Conservation (phyloP, 2,113 vertebrate species). For the Plecturocebus donacophilus region DNA sequence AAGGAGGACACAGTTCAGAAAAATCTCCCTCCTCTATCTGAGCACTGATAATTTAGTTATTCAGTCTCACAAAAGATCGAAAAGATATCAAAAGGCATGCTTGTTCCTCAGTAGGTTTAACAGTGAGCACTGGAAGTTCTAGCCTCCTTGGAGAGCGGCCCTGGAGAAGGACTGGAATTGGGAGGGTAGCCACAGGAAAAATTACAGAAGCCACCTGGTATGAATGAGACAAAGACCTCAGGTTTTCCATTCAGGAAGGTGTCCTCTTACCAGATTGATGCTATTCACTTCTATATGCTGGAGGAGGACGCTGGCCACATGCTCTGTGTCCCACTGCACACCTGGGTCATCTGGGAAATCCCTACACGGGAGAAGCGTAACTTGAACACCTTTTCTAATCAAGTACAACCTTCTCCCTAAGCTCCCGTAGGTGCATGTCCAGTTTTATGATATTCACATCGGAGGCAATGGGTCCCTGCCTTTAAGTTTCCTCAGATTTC, state of each 20-base stretch:
- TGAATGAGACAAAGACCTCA: background rate
- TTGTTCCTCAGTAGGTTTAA: background rate
- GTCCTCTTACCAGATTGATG: slow-evolving; percentile 89
- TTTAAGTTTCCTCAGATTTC: slow-evolving; percentile 2
- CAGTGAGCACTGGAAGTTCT: background rate
- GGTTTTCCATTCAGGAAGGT: background rate
- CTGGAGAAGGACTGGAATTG: background rate
- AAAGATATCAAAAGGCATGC: background rate
- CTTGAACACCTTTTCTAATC: slow-evolving; percentile 4
- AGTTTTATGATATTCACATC: background rate
- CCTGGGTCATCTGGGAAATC: slow-evolving; percentile 92
- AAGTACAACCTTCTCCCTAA: background rate
- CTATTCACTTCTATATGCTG: slow-evolving; percentile 85
- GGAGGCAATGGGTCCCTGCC: background rate
- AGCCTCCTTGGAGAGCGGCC: background rate
- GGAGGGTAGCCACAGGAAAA: background rate
- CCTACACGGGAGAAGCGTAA: slow-evolving; percentile 83
- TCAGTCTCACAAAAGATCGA: background rate
- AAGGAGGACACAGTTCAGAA: background rate
- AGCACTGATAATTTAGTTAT: background rate
- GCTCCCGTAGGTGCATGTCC: background rate
- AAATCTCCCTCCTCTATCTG: background rate
- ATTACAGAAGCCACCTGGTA: background rate
- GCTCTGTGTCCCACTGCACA: slow-evolving; percentile 88
- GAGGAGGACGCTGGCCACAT: slow-evolving; percentile 86